Percentiles rank a stretch among this genome's conserved stretches.
Evolutionary conservation across 2,888 invertebrate genomes (phyloP).

Genomic region (Adelognathus sp.): DNA sequence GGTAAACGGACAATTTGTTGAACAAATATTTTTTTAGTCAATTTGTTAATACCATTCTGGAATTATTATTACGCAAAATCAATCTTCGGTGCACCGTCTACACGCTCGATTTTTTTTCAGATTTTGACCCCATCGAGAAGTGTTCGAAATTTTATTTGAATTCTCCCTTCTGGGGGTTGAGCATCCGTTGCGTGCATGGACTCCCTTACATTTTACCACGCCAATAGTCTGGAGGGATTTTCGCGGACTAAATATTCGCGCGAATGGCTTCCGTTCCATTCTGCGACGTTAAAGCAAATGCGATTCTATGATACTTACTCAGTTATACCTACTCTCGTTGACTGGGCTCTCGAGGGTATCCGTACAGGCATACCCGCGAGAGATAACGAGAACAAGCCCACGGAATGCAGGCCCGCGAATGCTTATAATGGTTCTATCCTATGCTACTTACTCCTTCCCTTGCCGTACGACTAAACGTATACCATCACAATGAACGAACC

Average conservation of each 20-base stretch:
- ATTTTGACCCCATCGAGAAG: too few species aligned
- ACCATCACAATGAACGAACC: neutral
- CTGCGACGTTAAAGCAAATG: neutral
- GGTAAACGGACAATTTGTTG: too few species aligned
- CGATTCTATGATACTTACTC: neutral
- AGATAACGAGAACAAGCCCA: constrained; percentile 28
- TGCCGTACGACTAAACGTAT: neutral
- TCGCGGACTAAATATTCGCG: neutral
- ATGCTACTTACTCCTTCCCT: constrained; percentile 1
- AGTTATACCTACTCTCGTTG: neutral
- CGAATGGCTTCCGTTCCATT: constrained; percentile 19
- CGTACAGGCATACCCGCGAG: neutral
- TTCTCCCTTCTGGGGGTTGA: too few species aligned
- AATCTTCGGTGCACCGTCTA: too few species aligned
- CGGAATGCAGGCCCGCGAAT: constrained; percentile 15
- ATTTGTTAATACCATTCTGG: too few species aligned
- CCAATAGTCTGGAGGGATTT: neutral
- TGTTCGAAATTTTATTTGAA: too few species aligned
- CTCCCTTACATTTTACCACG: neutral
- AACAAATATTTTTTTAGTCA: too few species aligned
- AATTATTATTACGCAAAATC: too few species aligned
- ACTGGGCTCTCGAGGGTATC: neutral
- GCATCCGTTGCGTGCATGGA: neutral
- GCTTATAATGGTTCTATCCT: constrained; percentile 25
- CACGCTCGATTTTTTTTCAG: too few species aligned